These are phyloP conservation scores for Hemithea aestivaria DNA, from an alignment of 2,888 invertebrate genomes.

Conservation along the genomic window DNA sequence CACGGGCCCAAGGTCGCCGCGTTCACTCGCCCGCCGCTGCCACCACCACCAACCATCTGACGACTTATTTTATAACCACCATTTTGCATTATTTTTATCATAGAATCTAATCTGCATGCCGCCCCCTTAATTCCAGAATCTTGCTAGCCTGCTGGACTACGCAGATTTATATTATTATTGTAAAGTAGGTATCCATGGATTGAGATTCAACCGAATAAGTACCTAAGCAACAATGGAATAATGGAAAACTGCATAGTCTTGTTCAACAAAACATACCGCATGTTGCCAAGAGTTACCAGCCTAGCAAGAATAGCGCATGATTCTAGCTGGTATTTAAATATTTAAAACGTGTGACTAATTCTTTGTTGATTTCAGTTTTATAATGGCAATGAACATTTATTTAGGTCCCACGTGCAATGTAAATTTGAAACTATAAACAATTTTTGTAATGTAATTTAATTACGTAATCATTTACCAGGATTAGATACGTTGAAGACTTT, in stretches of 20 bases:
- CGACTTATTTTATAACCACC: slow-evolving; percentile 38
- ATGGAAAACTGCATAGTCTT: slow-evolving; percentile 9
- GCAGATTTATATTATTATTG: too few relatives aligned
- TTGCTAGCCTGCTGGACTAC: too few relatives aligned
- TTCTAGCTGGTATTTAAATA: slow-evolving; percentile 14
- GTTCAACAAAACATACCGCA: slow-evolving; percentile 16
- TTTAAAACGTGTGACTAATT: slow-evolving; percentile 20
- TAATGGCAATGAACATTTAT: slow-evolving; percentile 13
- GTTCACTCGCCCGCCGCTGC: slow-evolving; percentile 51
- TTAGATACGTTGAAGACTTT: too few relatives aligned
- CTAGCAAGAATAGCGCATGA: slow-evolving; percentile 13
- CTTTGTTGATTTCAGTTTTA: slow-evolving; percentile 15
- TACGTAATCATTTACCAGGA: too few relatives aligned
- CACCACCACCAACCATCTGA: slow-evolving; percentile 33
- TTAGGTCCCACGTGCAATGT: slow-evolving; percentile 22
- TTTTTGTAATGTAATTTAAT: too few relatives aligned
- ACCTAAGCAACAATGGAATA: slow-evolving; percentile 2
- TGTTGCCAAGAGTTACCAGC: slow-evolving; percentile 6
- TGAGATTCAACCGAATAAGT: slow-evolving; percentile 22
- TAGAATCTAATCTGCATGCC: too few relatives aligned
- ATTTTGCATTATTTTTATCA: slow-evolving; percentile 33
- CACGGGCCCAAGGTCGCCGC: slow-evolving; percentile 74
- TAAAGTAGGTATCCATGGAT: too few relatives aligned
- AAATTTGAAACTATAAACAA: too few relatives aligned
- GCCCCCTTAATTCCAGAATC: too few relatives aligned